A percentile compares a stretch with the other conserved stretches of the same genome.
Conservation (phyloP, 2,113 vertebrate genomes). For the Atractosteus spatula region DNA sequence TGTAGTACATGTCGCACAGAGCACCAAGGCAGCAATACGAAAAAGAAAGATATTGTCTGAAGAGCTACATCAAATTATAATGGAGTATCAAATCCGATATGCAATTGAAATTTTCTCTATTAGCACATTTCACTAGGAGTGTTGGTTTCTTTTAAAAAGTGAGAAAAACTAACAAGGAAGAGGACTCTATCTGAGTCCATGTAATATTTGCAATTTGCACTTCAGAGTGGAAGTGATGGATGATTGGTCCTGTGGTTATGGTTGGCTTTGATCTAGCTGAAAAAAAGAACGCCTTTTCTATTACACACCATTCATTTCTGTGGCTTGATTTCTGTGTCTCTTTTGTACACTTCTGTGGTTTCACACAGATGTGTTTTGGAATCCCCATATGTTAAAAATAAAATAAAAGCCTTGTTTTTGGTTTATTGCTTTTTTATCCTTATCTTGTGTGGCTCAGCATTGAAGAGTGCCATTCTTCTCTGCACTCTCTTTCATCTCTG, state of each 20-base stretch:
- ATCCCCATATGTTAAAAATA: slow-evolving; percentile 36
- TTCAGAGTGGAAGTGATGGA: slow-evolving; percentile 45
- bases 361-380: slow-evolving; percentile 34
- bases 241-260: slow-evolving; percentile 47
- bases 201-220: slow-evolving; percentile 49
- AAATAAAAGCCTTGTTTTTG: slow-evolving; percentile 36
- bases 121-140: slow-evolving; percentile 26
- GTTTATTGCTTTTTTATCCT: slow-evolving; percentile 45
- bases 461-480: slow-evolving; percentile 52
- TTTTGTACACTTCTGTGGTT: slow-evolving; percentile 44
- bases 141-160: slow-evolving; percentile 38
- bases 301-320: slow-evolving; percentile 22
- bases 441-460: slow-evolving; percentile 41
- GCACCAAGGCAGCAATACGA: too few relatives aligned
- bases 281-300: slow-evolving; percentile 30
- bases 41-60: too few relatives aligned
- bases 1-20: too few relatives aligned
- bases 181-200: slow-evolving; percentile 26
- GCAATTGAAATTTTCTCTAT: too few relatives aligned
- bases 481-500: slow-evolving; percentile 52
- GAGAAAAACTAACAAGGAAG: slow-evolving; percentile 40
- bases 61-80: too few relatives aligned
- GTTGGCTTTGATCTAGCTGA: slow-evolving; percentile 57
- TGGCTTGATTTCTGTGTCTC: slow-evolving; percentile 42
- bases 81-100: too few relatives aligned